A percentile compares a stretch with the other conserved stretches of the same genome.
Conservation (phyloP, 2,113 vertebrate species). For the Nyctibius bracteatus region DNA sequence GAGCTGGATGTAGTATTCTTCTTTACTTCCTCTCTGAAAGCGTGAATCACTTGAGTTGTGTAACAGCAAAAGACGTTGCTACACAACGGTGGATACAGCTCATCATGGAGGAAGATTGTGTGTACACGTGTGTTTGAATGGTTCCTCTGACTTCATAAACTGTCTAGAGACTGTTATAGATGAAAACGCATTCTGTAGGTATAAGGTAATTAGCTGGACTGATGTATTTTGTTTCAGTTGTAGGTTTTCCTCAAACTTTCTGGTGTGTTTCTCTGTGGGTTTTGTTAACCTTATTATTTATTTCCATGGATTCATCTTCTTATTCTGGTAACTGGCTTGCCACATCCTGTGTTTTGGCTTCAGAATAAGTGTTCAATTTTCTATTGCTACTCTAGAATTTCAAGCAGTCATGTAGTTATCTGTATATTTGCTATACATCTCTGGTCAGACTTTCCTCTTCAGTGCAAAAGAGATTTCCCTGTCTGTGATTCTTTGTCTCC, state of each 20-base stretch:
- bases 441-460: neutral
- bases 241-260: neutral
- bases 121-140: neutral
- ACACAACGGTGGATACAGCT: neutral
- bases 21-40: neutral
- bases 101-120: neutral
- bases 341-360: neutral
- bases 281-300: slow-evolving; percentile 5
- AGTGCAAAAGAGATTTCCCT: neutral
- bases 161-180: neutral
- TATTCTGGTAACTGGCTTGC: neutral
- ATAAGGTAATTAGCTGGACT: neutral
- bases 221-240: neutral
- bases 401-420: neutral
- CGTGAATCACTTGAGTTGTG: neutral
- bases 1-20: neutral
- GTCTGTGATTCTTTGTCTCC: neutral
- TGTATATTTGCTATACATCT: neutral
- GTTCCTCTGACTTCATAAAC: neutral
- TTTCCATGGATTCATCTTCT: neutral
- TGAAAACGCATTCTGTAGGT: neutral
- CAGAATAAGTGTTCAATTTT: neutral
- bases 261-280: neutral
- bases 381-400: neutral
- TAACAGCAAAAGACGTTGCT: neutral